phyloP scores from a whole-genome alignment of 2,113 vertebrate genomes.

The Crotalus horridus region DNA sequence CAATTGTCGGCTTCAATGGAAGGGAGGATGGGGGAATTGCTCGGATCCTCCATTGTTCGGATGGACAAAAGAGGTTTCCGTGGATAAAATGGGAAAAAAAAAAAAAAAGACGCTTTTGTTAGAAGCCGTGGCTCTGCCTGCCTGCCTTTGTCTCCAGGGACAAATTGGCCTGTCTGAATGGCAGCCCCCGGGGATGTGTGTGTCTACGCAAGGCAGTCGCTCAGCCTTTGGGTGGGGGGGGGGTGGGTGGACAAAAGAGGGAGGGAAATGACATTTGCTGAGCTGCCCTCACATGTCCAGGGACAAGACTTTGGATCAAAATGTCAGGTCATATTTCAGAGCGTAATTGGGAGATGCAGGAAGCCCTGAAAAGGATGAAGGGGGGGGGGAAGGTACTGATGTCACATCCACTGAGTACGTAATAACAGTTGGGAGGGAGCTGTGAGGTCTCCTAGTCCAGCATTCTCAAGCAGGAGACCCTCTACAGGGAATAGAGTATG shows the following conservation, averaged over 20 bases:
- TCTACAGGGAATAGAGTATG: no score
- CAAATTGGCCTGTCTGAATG: rapidly evolving
- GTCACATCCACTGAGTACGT: neutral
- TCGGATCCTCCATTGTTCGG: neutral
- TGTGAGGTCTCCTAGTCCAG: neutral
- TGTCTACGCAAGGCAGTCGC: neutral
- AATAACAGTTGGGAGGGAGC: neutral
- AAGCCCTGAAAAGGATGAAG: neutral
- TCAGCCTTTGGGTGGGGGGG: neutral
- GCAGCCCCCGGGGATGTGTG: neutral
- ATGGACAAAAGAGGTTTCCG: neutral
- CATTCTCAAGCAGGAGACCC: no score
- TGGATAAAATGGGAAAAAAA: neutral
- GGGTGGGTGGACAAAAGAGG: neutral
- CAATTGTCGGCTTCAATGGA: neutral
- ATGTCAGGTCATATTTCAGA: neutral
- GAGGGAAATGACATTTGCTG: neutral
- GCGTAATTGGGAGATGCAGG: neutral
- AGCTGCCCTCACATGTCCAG: no score
- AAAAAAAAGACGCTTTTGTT: neutral
- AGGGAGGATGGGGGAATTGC: neutral
- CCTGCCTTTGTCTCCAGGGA: neutral
- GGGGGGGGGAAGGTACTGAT: neutral
- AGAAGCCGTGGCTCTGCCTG: no score
- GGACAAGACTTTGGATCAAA: neutral